Evolutionary conservation across 2,888 invertebrate genomes (phyloP).

Genomic region (Labia minor): DNA sequence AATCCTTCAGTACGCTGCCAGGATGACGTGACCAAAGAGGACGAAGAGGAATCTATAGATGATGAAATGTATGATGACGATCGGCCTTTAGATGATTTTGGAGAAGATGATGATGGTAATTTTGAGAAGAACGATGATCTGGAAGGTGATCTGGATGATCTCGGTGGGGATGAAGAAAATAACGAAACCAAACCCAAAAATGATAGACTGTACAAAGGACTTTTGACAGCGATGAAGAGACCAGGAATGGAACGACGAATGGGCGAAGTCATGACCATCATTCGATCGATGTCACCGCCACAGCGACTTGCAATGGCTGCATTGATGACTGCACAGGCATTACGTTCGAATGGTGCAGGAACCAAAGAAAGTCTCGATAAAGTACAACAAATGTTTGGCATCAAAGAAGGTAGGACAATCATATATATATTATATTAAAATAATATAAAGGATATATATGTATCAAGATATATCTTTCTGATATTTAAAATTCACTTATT

Average conservation of each 20-base stretch:
- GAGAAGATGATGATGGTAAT: background rate
- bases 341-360: slow-evolving; percentile 38
- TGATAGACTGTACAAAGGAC: slow-evolving; percentile 38
- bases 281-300: slow-evolving; percentile 49
- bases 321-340: slow-evolving; percentile 49
- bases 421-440: no score
- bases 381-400: slow-evolving; percentile 34
- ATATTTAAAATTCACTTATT: no score
- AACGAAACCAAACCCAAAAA: slow-evolving; percentile 13
- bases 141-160: background rate
- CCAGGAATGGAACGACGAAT: slow-evolving; percentile 49
- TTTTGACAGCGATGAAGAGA: slow-evolving; percentile 46
- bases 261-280: slow-evolving; percentile 51
- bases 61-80: background rate
- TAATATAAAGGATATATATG: background rate
- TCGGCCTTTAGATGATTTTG: background rate
- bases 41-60: background rate
- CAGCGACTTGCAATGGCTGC: slow-evolving; percentile 52
- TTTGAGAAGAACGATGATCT: background rate
- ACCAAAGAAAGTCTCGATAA: slow-evolving; percentile 37
- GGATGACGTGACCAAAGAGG: slow-evolving; percentile 9
- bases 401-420: slow-evolving; percentile 4
- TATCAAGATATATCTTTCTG: no score
- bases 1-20: background rate
- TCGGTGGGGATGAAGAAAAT: background rate